phyloP scores from a whole-genome alignment of 2,888 invertebrate genomes.

The Orchestes rusci region DNA sequence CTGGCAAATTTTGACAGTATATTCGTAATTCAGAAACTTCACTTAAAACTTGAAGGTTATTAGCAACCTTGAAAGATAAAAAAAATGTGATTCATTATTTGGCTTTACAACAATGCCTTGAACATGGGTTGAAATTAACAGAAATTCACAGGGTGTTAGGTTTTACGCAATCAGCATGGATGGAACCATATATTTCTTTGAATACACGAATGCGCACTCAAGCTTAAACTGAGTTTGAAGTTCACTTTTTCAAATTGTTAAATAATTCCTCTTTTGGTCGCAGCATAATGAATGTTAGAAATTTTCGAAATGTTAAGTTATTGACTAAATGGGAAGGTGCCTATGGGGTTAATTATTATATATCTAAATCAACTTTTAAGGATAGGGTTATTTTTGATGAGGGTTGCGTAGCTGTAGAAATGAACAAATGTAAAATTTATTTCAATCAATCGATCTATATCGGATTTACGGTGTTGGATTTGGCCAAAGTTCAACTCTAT shows the following conservation, averaged over 20 bases:
- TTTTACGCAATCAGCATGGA: slow-evolving; percentile 8
- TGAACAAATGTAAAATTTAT: slow-evolving; percentile 1
- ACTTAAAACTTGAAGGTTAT: too few relatives aligned
- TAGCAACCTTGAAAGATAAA: slow-evolving; percentile 7
- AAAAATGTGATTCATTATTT: neutral
- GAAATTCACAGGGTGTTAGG: slow-evolving; percentile 5
- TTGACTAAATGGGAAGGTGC: slow-evolving; percentile 10
- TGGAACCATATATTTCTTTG: slow-evolving; percentile 9
- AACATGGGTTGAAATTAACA: slow-evolving; percentile 4
- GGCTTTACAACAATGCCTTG: slow-evolving; percentile 6
- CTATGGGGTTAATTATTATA: slow-evolving; percentile 9
- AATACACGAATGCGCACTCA: slow-evolving; percentile 7
- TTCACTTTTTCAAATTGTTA: slow-evolving; percentile 9
- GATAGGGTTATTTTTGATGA: slow-evolving; percentile 4
- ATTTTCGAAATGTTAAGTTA: slow-evolving; percentile 9
- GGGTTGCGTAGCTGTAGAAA: slow-evolving; percentile 4
- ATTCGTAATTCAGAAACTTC: too few relatives aligned
- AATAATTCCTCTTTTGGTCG: slow-evolving; percentile 11
- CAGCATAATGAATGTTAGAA: slow-evolving; percentile 6
- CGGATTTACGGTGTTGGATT: slow-evolving; percentile 3
- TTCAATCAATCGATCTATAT: slow-evolving; percentile 11
- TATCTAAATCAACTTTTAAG: slow-evolving; percentile 7
- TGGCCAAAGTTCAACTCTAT: slow-evolving; percentile 8
- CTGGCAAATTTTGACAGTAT: too few relatives aligned
- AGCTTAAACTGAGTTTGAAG: slow-evolving; percentile 9